A percentile compares a stretch with the other conserved stretches of the same genome.
Conservation (phyloP, 1,140 invertebrate genomes). For the Drosophila fuyamai region DNA sequence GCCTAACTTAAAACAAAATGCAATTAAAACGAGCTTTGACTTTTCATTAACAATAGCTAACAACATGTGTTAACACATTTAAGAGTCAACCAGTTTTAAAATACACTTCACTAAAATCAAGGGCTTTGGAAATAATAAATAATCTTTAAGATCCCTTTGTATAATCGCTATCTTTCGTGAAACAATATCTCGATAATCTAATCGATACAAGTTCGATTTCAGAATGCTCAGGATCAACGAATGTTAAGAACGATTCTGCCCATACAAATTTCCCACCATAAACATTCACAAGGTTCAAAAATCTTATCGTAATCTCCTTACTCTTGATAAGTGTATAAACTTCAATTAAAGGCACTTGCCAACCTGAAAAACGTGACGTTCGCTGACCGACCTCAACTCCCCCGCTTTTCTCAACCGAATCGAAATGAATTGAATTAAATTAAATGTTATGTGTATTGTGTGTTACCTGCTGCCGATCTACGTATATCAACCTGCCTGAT, state of each 20-base stretch:
- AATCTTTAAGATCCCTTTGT: neutral
- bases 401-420: conserved; percentile 1
- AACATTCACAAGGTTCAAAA: conserved; percentile 11
- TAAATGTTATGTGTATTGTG: conserved; percentile 18
- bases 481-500: conserved; percentile 57
- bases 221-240: neutral
- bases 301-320: conserved; percentile 14
- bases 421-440: conserved; percentile 16
- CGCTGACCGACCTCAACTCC: conserved; percentile 43
- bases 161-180: neutral
- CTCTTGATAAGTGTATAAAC: conserved; percentile 7
- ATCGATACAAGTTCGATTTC: conserved; percentile 4
- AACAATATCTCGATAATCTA: conserved; percentile 19
- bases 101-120: neutral
- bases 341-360: conserved; percentile 4
- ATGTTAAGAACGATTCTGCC: neutral
- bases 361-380: conserved; percentile 51
- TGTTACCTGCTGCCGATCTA: conserved; percentile 26
- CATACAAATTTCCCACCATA: conserved; percentile 11
- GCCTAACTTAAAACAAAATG: conserved; percentile 3
- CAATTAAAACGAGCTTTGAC: conserved; percentile 12
- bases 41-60: conserved; percentile 26
- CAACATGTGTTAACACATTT: neutral
- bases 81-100: neutral
- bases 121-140: neutral